These are phyloP conservation scores for Triplophysa bombifrons DNA, from an alignment of 2,797 vertebrate species.

Conservation along the genomic window DNA sequence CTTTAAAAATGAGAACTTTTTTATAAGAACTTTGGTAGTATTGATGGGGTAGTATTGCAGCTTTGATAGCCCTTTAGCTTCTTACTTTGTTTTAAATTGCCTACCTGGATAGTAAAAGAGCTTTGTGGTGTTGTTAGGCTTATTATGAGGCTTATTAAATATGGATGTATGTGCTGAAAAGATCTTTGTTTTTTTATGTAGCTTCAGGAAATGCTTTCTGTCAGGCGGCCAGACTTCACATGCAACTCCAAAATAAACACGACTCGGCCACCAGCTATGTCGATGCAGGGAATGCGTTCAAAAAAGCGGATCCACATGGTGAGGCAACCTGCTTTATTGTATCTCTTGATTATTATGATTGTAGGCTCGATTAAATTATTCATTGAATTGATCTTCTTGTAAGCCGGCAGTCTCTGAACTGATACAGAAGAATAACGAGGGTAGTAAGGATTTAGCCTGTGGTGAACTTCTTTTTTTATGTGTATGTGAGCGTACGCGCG, in stretches of 20 bases:
- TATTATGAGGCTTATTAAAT: too few relatives aligned
- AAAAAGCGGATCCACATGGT: conserved; percentile 98
- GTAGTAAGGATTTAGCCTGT: background rate
- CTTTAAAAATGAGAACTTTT: too few relatives aligned
- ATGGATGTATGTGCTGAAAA: background rate
- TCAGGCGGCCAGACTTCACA: conserved; percentile 93
- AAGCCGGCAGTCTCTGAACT: background rate
- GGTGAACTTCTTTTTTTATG: too few relatives aligned
- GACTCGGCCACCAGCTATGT: conserved; percentile 96
- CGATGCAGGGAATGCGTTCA: conserved; percentile 95
- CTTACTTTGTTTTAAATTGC: too few relatives aligned
- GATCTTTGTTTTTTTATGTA: conserved; percentile 61
- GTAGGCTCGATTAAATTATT: background rate
- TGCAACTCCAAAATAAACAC: conserved; percentile 98
- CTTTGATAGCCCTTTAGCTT: too few relatives aligned
- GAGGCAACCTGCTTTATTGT: conserved; percentile 54
- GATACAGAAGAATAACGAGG: background rate
- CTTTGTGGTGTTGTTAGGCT: too few relatives aligned
- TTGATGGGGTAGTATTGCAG: too few relatives aligned
- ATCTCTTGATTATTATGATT: background rate
- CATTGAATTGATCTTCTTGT: background rate
- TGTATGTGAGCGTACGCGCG: too few relatives aligned
- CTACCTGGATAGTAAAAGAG: too few relatives aligned
- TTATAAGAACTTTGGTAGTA: too few relatives aligned
- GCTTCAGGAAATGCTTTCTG: conserved; percentile 94